These are phyloP conservation scores for Dermochelys coriacea DNA, from an alignment of 2,797 vertebrate species.

Conservation along the genomic window DNA sequence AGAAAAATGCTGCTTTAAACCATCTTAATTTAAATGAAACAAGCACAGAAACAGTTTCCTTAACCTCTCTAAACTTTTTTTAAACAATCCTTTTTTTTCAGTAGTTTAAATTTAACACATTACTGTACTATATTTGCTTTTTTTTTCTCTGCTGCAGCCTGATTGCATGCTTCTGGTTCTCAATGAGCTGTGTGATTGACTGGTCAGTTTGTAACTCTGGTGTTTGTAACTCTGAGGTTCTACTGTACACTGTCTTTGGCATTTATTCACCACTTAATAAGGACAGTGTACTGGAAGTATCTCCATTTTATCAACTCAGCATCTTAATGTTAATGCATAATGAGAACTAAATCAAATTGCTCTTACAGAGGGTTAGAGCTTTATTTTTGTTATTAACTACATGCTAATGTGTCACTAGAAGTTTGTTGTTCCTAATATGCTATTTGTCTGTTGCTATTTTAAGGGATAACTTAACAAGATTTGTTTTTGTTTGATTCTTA, in stretches of 20 bases:
- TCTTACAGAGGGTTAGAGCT: not conserved
- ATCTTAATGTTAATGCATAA: not conserved
- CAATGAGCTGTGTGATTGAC: too few species aligned
- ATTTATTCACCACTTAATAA: not conserved
- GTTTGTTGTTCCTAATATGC: not conserved
- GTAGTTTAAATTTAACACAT: too few species aligned
- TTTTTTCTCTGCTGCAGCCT: too few species aligned
- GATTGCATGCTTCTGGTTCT: too few species aligned
- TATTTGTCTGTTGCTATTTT: not conserved
- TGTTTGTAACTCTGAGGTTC: too few species aligned
- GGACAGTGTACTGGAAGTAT: not conserved
- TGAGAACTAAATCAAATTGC: not conserved
- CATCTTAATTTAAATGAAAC: too few species aligned
- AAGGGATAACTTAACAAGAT: conserved; percentile 2
- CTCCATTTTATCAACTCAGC: not conserved
- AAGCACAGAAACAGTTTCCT: too few species aligned
- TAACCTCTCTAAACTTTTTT: too few species aligned
- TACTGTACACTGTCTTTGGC: not conserved
- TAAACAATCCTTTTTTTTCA: too few species aligned
- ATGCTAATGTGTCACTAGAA: not conserved
- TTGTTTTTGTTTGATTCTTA: not conserved
- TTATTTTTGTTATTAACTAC: not conserved
- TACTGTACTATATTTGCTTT: too few species aligned
- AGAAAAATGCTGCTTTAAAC: too few species aligned
- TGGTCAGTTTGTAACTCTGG: too few species aligned